Percentiles rank a stretch among this genome's conserved stretches.
Evolutionary conservation across 1,140 invertebrate genomes (phyloP).

Genomic region (Belonocnema kinseyi): DNA sequence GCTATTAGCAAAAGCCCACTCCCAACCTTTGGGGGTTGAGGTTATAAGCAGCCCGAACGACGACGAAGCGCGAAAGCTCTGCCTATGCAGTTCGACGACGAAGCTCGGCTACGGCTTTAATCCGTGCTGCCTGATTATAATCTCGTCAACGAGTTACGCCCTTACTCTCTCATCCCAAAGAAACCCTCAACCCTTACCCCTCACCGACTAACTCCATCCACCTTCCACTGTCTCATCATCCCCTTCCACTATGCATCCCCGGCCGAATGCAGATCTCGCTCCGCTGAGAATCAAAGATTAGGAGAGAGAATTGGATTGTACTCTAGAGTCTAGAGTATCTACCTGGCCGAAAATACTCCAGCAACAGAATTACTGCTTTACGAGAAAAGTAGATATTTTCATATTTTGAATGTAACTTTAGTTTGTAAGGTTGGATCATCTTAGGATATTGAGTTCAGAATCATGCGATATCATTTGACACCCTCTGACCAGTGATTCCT

Average conservation of each 20-base stretch:
- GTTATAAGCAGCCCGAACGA: slow-evolving; percentile 54
- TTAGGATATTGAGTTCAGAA: no score
- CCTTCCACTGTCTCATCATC: slow-evolving; percentile 37
- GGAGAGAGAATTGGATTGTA: slow-evolving; percentile 27
- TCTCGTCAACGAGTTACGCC: slow-evolving; percentile 74
- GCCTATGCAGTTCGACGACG: slow-evolving; percentile 56
- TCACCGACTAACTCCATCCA: background rate
- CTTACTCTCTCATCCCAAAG: slow-evolving; percentile 47
- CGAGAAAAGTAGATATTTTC: background rate
- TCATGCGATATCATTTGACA: no score
- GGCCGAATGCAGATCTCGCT: slow-evolving; percentile 21
- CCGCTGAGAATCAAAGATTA: slow-evolving; percentile 16
- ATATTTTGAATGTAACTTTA: background rate
- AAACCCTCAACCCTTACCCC: slow-evolving; percentile 20
- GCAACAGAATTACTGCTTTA: background rate
- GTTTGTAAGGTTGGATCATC: background rate
- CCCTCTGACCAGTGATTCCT: no score
- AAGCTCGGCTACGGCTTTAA: slow-evolving; percentile 66
- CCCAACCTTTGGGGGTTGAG: slow-evolving; percentile 47
- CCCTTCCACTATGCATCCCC: background rate
- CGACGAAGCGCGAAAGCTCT: slow-evolving; percentile 51
- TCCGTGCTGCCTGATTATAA: slow-evolving; percentile 74
- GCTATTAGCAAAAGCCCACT: slow-evolving; percentile 63
- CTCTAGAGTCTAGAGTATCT: slow-evolving; percentile 4
- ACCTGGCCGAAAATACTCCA: background rate